phyloP scores from a whole-genome alignment of 2,888 invertebrate species.

The Erannis defoliaria region DNA sequence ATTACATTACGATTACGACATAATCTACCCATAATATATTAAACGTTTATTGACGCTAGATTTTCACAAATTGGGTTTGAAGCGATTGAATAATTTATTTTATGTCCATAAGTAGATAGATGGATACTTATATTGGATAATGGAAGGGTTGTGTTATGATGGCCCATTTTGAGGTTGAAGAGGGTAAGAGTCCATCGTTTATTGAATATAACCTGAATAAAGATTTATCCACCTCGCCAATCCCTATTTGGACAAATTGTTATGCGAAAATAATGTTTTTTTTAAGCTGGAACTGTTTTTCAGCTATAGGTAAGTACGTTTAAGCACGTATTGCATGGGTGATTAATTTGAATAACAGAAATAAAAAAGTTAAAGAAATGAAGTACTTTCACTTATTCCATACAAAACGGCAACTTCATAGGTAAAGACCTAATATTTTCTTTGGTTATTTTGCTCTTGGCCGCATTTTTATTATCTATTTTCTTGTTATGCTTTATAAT shows the following conservation, averaged over 20 bases:
- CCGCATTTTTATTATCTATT: too few species aligned
- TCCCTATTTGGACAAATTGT: background rate
- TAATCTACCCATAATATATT: background rate
- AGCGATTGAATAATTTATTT: constrained; percentile 32
- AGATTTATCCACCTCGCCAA: constrained; percentile 3
- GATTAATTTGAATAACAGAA: too few species aligned
- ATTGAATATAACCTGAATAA: constrained; percentile 17
- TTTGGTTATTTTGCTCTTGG: too few species aligned
- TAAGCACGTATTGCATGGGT: background rate
- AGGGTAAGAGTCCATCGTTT: constrained; percentile 23
- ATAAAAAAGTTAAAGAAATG: too few species aligned
- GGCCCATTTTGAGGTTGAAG: constrained; percentile 20
- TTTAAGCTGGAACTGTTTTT: background rate
- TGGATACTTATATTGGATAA: constrained; percentile 22
- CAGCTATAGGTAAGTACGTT: background rate
- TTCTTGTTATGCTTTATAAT: too few species aligned
- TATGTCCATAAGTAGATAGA: constrained; percentile 15
- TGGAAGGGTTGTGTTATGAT: constrained; percentile 25
- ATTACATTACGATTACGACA: background rate
- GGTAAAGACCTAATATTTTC: too few species aligned
- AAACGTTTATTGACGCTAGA: constrained; percentile 29
- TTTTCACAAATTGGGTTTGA: constrained; percentile 40
- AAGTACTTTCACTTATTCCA: too few species aligned
- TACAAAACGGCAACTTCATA: too few species aligned
- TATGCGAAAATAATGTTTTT: background rate